Percentiles rank a stretch among this genome's conserved stretches.
phyloP scores from a whole-genome alignment of 2,888 invertebrate genomes.

The Aquatica leii region DNA sequence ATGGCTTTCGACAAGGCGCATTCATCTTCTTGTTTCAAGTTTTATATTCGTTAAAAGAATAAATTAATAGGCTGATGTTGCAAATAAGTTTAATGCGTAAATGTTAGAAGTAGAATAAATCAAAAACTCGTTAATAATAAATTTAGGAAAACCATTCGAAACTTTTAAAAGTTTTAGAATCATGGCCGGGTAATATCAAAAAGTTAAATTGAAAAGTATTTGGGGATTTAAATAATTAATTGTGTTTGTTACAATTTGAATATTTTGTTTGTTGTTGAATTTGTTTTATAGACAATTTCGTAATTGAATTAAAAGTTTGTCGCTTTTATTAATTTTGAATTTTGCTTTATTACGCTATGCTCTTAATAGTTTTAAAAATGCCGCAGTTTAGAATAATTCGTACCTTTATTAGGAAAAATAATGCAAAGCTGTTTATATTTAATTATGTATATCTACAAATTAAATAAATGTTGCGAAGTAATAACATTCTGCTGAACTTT shows the following conservation, averaged over 20 bases:
- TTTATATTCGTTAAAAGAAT: not conserved
- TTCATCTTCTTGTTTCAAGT: not conserved
- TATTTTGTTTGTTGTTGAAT: not conserved
- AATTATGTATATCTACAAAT: no score
- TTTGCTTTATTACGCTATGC: no score
- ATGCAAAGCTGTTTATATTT: no score
- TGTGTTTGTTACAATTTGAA: not conserved
- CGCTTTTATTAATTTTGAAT: no score
- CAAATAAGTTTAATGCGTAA: constrained; percentile 6
- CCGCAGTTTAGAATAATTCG: no score
- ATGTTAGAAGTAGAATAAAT: constrained; percentile 3
- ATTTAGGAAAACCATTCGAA: constrained; percentile 2
- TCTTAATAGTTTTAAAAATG: no score
- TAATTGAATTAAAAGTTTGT: not conserved
- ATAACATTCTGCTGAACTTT: no score
- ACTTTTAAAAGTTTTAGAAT: constrained; percentile 5
- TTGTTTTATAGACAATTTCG: not conserved
- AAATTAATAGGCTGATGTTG: not conserved
- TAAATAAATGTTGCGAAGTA: no score
- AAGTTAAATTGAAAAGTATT: constrained; percentile 12
- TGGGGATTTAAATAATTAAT: not conserved
- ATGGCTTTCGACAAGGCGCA: not conserved
- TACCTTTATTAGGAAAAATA: no score
- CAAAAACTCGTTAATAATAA: constrained; percentile 15
- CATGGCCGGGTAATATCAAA: not conserved